Base-by-base conservation (phyloP, 2,113 vertebrate genomes). In the Dolichallabes microphthalmus region DNA sequence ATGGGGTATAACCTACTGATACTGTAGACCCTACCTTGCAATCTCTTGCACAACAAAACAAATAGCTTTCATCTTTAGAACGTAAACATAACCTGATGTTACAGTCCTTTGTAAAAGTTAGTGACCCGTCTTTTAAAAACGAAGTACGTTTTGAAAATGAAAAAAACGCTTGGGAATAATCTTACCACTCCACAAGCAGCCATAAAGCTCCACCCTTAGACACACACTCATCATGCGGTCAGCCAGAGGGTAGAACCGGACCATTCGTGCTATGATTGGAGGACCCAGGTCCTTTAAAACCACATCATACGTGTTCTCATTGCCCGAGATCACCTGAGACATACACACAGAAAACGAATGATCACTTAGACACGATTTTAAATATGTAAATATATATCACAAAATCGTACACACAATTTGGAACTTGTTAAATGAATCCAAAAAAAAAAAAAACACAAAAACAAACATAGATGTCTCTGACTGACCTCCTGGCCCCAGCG, bases 211-310 rank as follows among this genome's bases (percentile, higher is more conserved):
- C 13, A 98, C 95, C 17, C 98, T 94, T 53, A 99, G 94, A 91
- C 98, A 99, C 66, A 99, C 97, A 0, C 97, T 99, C 97, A 98
- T 98, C 82, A 98, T 95, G 0, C 98, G 94, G 91, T 98, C 97
- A 0, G 97, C 96, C 50, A 96, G 92, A 0, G 98, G 97, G 87
- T 96, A 96, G 89, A 98, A 96, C 0, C 98, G 96, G 17, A 98
- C 95, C 79, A 96, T 95, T 2, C 96, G 95, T 1, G 97, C 96
- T 73, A 98, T 96, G 20, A 97, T 94, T 0, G 97, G 93, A 0
- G 97, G 97, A 0, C 97, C 94, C 45, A 99, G 94, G 89, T 99
- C 97, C 90, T 98, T 98, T 87, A 99, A 92, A 19, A 98, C 97
- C 79, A 97, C 94, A 6, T 97, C 96, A 9, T 96, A 94, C 0